These are phyloP conservation scores for Synanthedon formicaeformis DNA, from an alignment of 2,888 invertebrate genomes.

Conservation along the genomic window DNA sequence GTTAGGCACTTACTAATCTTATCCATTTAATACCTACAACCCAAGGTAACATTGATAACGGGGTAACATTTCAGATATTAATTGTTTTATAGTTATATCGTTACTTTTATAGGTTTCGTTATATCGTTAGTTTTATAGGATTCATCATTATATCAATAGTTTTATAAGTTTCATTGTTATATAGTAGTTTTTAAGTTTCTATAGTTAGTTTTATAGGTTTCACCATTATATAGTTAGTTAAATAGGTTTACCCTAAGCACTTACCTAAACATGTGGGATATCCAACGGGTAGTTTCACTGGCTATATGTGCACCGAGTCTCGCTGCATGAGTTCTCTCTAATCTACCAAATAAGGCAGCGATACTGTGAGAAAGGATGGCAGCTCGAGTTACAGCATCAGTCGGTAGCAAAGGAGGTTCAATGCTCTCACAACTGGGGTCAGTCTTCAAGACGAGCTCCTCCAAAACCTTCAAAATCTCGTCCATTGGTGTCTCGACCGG, in stretches of 20 bases:
- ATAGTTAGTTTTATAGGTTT: no score
- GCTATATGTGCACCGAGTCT: constrained; percentile 85
- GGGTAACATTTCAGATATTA: constrained; percentile 9
- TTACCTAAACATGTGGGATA: constrained; percentile 86
- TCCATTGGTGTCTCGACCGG: constrained; percentile 71
- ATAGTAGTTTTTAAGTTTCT: no score
- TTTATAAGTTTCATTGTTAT: no score
- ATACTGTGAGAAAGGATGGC: constrained; percentile 89
- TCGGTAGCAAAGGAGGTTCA: constrained; percentile 72
- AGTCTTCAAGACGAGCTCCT: constrained; percentile 72
- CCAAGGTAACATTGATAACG: constrained; percentile 28
- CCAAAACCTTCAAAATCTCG: constrained; percentile 71
- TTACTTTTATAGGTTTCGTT: no score
- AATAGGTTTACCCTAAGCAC: no score
- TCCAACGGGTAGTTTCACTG: constrained; percentile 88
- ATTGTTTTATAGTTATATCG: neutral
- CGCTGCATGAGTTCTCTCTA: constrained; percentile 83
- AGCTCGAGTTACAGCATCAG: constrained; percentile 70
- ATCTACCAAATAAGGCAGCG: constrained; percentile 85
- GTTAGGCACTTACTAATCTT: constrained; percentile 18
- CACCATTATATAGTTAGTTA: no score
- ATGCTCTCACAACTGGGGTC: constrained; percentile 73
- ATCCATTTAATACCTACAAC: constrained; percentile 30
- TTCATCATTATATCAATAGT: no score
- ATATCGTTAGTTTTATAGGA: no score